Base-by-base conservation (phyloP, 1,140 invertebrate species). In the Nebria ingens region DNA sequence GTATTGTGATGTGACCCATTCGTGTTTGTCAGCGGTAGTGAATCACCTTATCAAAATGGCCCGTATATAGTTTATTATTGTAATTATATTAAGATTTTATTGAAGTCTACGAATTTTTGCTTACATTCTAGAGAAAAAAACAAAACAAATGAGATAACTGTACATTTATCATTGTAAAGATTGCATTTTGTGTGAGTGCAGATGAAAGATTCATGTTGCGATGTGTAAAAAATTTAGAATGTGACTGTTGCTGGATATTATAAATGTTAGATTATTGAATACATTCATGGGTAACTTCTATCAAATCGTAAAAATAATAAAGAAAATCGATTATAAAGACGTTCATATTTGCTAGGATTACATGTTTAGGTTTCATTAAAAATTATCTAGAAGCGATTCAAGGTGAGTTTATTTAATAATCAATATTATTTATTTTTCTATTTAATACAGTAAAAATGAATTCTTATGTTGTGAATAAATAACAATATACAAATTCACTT, bases 201-300 rank as follows among this genome's bases (percentile, higher is more conserved):
- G 17, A 17, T 45, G 40, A 45, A 17, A 6, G 40, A 11, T 45
- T 45, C 4, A 45, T 4, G 13, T 6, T 13, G 25, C 4, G 17
- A 11, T 45, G 40, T 45, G 17, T 45, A 45, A 45, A 45, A 12
- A 12, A 9, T 45, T 45, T 45, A 45, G 40, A 11, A 45, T 11
- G 15, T 45, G 40, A 45, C 40, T 45, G 40, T 45, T 45, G 40
- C 40, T 45, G 40, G 40, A 45, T 45, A 45, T 45, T 45, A 45
- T 45, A 45, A 45, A 45, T 45, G 40, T 45, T 45, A 45, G 40
- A 45, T 45, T 45, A 45, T 45, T 45, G 17, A 9, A 45, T 6
- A 11, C 40, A 45, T 45, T 9, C 25, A 34, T 34, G 6, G 6
- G n/a, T 34, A 9, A 34, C 25, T 34, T 34, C 6, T 34, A 34